A percentile compares a stretch with the other conserved stretches of the same genome.
Conservation (phyloP, 1,140 invertebrate genomes). For the Pomacea maculata region DNA sequence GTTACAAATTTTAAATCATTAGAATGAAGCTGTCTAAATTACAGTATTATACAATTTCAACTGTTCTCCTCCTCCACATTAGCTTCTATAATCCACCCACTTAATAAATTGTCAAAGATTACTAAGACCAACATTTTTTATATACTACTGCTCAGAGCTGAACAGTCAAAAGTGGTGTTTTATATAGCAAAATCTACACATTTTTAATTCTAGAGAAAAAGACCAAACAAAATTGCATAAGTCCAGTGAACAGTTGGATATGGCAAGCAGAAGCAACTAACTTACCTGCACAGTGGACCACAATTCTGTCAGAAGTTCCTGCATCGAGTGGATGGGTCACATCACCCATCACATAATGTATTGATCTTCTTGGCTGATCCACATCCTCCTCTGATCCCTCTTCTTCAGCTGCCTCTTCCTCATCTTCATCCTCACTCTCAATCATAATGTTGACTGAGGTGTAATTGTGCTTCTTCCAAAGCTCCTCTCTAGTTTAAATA, state of each 20-base stretch:
- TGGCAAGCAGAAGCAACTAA: background rate
- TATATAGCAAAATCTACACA: too few relatives aligned
- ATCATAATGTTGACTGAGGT: constrained; percentile 47
- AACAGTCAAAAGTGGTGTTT: background rate
- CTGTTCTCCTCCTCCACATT: too few relatives aligned
- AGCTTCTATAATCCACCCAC: too few relatives aligned
- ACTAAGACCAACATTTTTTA: background rate
- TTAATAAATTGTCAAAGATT: background rate
- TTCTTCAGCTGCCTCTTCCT: constrained; percentile 24
- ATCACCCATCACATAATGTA: constrained; percentile 62
- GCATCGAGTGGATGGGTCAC: constrained; percentile 57
- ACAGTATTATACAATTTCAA: too few relatives aligned
- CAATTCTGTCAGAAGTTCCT: constrained; percentile 42
- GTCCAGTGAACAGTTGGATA: too few relatives aligned
- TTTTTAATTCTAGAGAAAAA: too few relatives aligned
- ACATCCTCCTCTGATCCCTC: constrained; percentile 29
- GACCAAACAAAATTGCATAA: background rate
- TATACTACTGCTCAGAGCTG: background rate
- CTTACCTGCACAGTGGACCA: constrained; percentile 61
- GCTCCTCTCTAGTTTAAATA: constrained; percentile 45
- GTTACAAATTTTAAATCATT: too few relatives aligned
- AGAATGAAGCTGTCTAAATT: too few relatives aligned
- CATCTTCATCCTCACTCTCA: constrained; percentile 46
- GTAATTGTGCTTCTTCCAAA: constrained; percentile 59
- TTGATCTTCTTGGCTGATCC: constrained; percentile 26